Percentiles rank a stretch among this genome's conserved stretches.
Conservation (phyloP, 1,140 invertebrate genomes). For the Drosophila sp. region DNA sequence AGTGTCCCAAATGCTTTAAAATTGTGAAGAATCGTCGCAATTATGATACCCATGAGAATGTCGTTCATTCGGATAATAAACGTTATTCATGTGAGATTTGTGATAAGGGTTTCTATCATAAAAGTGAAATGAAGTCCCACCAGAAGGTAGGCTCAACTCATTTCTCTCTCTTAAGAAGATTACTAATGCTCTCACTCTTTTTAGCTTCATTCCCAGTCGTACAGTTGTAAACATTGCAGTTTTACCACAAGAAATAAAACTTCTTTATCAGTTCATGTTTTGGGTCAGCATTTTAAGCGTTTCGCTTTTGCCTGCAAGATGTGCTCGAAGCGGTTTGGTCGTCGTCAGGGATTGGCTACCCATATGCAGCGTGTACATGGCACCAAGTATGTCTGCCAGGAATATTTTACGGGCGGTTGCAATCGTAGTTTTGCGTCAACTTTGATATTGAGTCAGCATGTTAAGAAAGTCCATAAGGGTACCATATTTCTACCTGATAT, state of each 20-base stretch:
- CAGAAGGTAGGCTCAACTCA: constrained; percentile 40
- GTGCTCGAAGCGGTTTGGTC: constrained; percentile 64
- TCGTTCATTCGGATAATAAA: constrained; percentile 69
- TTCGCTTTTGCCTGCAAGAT: constrained; percentile 60
- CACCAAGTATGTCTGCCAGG: constrained; percentile 36
- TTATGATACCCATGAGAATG: constrained; percentile 64
- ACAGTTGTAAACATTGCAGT: constrained; percentile 60
- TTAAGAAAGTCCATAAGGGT: constrained; percentile 52
- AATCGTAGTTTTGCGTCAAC: constrained; percentile 42
- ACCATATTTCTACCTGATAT: constrained; percentile 26
- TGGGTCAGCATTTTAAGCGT: constrained; percentile 61
- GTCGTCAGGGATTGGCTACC: constrained; percentile 57
- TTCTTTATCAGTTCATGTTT: constrained; percentile 66
- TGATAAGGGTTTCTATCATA: constrained; percentile 75
- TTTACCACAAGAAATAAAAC: constrained; percentile 70
- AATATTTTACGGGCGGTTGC: constrained; percentile 51
- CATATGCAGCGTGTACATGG: constrained; percentile 68
- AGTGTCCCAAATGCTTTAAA: constrained; percentile 65
- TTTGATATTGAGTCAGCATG: constrained; percentile 47
- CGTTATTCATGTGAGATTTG: constrained; percentile 69
- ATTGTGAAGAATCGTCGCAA: constrained; percentile 71
- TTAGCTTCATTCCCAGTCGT: constrained; percentile 53
- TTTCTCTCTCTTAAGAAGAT: not conserved
- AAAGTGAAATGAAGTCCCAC: constrained; percentile 71
- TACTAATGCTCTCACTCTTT: not conserved